These are phyloP conservation scores for Lytechinus variegatus DNA, from an alignment of 35 echinoderm and acorn worm species.

Conservation along the genomic window DNA sequence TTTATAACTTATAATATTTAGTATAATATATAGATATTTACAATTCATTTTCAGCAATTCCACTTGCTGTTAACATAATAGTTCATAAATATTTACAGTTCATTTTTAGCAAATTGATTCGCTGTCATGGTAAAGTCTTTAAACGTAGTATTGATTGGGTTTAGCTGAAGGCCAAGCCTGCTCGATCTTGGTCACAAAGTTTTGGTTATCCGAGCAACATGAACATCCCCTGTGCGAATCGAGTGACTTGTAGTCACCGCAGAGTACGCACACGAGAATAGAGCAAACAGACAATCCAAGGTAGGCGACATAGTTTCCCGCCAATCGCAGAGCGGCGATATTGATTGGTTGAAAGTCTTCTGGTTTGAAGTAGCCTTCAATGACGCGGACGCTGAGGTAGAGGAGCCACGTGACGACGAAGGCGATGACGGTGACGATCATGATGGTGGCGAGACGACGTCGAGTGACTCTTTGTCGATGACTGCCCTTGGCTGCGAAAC, in stretches of 20 bases:
- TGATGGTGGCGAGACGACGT: not conserved
- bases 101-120: not conserved
- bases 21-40: not conserved
- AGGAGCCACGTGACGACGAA: conserved; percentile 28
- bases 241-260: not conserved
- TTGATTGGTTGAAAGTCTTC: conserved; percentile 27
- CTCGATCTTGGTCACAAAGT: not conserved
- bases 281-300: conserved; percentile 22
- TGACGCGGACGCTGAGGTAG: conserved; percentile 38
- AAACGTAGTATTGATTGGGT: conserved; percentile 21
- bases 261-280: conserved; percentile 37
- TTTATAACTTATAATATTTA: not conserved
- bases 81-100: not conserved
- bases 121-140: not conserved
- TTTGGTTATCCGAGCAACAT: conserved; percentile 5
- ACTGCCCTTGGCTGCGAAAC: not conserved
- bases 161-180: conserved; percentile 24
- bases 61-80: not conserved
- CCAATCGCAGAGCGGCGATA: not conserved
- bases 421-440: conserved; percentile 28
- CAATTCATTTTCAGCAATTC: not conserved
- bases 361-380: conserved; percentile 9
- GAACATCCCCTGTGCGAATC: not conserved
- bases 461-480: not conserved
- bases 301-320: conserved; percentile 28